Evolutionary conservation across 2,113 vertebrate species (phyloP).

Genomic region (Accipiter cooperii): DNA sequence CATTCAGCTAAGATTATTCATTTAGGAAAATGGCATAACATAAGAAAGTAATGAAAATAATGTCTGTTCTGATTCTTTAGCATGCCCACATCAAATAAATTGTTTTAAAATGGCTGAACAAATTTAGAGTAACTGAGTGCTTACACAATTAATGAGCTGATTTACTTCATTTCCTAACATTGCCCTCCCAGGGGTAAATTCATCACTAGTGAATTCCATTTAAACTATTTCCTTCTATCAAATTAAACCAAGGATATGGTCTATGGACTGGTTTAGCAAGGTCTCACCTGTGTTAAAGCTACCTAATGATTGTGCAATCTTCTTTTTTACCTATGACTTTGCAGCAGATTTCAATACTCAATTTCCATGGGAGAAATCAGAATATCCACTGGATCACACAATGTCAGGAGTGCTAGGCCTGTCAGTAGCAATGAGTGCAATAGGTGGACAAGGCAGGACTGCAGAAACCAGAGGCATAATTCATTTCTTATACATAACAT

Average conservation of each 20-base stretch:
- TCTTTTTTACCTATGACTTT: neutral
- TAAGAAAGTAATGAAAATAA: neutral
- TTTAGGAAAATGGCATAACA: neutral
- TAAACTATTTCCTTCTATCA: neutral
- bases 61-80: neutral
- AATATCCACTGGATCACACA: neutral
- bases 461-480: neutral
- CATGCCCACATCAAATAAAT: neutral
- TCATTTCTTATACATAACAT: neutral
- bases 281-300: neutral
- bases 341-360: neutral
- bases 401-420: neutral
- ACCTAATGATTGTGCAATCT: neutral
- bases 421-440: slow-evolving; percentile 8
- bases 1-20: neutral
- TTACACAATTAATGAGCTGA: neutral
- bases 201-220: neutral
- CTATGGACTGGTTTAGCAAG: neutral
- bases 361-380: neutral
- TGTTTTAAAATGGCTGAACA: neutral
- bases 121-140: neutral
- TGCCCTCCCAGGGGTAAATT: neutral
- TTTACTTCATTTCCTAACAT: neutral
- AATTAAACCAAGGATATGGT: neutral
- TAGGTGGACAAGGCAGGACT: neutral